Percentiles rank a stretch among this genome's conserved stretches.
Conservation (phyloP, 2,113 vertebrate genomes). For the Gnathonemus longibarbis region DNA sequence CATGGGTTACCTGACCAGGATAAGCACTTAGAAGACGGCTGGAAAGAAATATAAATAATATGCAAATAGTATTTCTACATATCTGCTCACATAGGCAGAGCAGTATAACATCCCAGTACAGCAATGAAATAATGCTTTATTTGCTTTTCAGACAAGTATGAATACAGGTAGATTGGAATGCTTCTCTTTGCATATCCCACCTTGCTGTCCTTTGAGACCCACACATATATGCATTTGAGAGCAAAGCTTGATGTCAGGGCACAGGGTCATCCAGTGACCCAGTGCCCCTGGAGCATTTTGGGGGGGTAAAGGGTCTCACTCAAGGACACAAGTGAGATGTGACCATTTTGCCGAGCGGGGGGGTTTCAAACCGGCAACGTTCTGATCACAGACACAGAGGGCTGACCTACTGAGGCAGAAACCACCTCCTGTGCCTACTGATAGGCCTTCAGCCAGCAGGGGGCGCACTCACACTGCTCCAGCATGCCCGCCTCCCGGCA, state of each 20-base stretch:
- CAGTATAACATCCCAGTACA: background rate
- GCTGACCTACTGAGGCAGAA: background rate
- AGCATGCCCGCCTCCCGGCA: slow-evolving; percentile 91
- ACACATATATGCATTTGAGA: background rate
- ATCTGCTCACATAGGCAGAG: background rate
- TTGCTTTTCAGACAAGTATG: background rate
- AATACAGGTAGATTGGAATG: background rate
- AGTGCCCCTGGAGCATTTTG: background rate
- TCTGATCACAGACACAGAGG: background rate
- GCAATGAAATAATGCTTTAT: background rate
- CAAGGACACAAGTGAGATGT: background rate
- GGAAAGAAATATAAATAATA: background rate
- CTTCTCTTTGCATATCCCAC: background rate
- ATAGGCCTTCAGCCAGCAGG: background rate
- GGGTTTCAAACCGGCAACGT: background rate
- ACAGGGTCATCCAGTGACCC: background rate
- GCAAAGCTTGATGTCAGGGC: background rate
- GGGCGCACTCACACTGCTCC: slow-evolving; percentile 84
- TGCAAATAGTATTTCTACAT: background rate
- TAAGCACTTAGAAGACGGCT: background rate
- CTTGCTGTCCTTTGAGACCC: background rate
- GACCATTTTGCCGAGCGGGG: background rate
- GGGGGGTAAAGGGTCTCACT: background rate
- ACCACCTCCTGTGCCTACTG: background rate
- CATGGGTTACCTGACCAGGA: background rate